phyloP scores from a whole-genome alignment of 2,797 vertebrate species.

The Rousettus madagascariensis region DNA sequence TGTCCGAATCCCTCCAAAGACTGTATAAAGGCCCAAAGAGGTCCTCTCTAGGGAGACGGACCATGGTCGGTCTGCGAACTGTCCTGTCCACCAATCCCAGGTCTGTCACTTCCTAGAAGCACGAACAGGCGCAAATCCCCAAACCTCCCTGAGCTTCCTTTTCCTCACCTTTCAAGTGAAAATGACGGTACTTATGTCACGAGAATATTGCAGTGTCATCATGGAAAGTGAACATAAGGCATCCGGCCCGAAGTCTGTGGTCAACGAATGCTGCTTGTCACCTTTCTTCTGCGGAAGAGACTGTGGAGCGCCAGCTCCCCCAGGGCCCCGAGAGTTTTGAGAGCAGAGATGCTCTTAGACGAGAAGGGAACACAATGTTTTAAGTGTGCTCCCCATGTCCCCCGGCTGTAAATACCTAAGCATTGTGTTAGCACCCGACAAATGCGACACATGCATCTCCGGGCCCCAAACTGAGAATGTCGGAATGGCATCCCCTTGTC shows the following conservation, averaged over 20 bases:
- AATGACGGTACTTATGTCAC: not conserved
- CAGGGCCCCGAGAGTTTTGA: too few relatives aligned
- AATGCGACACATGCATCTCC: fast-evolving
- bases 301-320: not conserved
- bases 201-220: too few relatives aligned
- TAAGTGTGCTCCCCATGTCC: not conserved
- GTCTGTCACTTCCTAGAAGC: too few relatives aligned
- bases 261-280: not conserved
- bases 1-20: not conserved
- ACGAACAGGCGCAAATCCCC: not conserved
- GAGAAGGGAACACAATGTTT: not conserved
- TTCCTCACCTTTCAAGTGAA: not conserved
- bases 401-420: too few relatives aligned
- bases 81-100: not conserved
- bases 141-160: not conserved
- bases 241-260: too few relatives aligned
- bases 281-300: not conserved
- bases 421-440: too few relatives aligned
- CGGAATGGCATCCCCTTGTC: not conserved
- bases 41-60: too few relatives aligned
- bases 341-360: not conserved
- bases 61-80: not conserved
- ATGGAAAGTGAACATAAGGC: not conserved
- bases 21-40: not conserved
- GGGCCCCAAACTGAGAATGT: not conserved